These are phyloP conservation scores for Scartelaos histophorus DNA, from an alignment of 2,113 vertebrate species.

Conservation along the genomic window DNA sequence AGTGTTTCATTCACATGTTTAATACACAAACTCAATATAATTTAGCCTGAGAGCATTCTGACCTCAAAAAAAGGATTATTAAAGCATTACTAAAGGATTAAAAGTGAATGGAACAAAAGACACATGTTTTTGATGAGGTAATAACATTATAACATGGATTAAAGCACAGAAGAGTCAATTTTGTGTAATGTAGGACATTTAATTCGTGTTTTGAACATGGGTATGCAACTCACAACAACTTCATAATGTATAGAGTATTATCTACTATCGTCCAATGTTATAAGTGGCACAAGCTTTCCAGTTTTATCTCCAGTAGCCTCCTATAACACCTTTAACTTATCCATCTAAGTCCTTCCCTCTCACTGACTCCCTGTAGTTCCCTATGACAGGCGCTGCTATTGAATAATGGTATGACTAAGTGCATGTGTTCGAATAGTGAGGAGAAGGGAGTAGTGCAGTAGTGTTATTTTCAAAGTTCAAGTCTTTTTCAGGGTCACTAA, in stretches of 20 bases:
- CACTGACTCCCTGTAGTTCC: constrained; percentile 42
- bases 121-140: too few species aligned
- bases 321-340: constrained; percentile 18
- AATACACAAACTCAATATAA: too few species aligned
- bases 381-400: constrained; percentile 8
- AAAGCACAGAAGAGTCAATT: too few species aligned
- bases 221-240: too few species aligned
- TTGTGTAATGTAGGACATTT: too few species aligned
- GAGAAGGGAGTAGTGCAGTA: constrained; percentile 19
- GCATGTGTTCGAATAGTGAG: neutral
- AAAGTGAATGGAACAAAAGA: too few species aligned
- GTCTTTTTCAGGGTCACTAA: constrained; percentile 44
- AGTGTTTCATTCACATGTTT: too few species aligned
- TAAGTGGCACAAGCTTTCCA: constrained; percentile 53
- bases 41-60: too few species aligned
- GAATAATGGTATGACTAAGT: constrained; percentile 11
- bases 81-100: too few species aligned
- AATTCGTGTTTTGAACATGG: too few species aligned
- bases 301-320: constrained; percentile 38
- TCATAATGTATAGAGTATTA: constrained; percentile 16
- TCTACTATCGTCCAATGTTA: constrained; percentile 41
- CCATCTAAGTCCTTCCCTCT: constrained; percentile 27
- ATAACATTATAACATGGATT: too few species aligned
- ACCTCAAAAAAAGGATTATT: too few species aligned
- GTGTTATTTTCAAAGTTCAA: constrained; percentile 58